These are phyloP conservation scores for Thalassophryne amazonica DNA, from an alignment of 2,797 vertebrate species.

Conservation along the genomic window DNA sequence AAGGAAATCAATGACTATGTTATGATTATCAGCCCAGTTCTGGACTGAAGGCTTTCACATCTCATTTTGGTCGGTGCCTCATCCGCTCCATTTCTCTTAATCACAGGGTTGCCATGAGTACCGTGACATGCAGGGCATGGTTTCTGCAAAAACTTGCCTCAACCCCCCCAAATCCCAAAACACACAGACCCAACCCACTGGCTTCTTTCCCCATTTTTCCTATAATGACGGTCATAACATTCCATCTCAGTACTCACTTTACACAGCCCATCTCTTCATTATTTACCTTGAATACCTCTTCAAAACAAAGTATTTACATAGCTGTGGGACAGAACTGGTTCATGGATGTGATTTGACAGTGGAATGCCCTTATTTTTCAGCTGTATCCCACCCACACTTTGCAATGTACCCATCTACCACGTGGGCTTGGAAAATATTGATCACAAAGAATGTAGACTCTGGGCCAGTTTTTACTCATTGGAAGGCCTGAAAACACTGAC, in stretches of 20 bases:
- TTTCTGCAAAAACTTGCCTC: conserved; percentile 58
- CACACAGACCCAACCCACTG: conserved; percentile 43
- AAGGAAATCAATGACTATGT: conserved; percentile 42
- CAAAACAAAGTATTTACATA: no score
- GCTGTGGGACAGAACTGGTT: no score
- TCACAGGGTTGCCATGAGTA: conserved; percentile 75
- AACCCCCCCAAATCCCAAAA: conserved; percentile 21
- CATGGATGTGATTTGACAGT: no score
- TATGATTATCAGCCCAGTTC: conserved; percentile 53
- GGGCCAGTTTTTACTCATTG: no score
- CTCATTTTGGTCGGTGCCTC: conserved; percentile 71
- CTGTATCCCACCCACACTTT: no score
- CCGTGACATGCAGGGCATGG: conserved; percentile 69
- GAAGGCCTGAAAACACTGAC: no score
- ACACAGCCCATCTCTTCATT: conserved; percentile 1
- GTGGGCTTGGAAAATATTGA: no score
- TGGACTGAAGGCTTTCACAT: conserved; percentile 53
- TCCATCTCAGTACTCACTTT: conserved; percentile 19
- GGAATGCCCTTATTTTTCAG: no score
- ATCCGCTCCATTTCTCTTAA: conserved; percentile 75
- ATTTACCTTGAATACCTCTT: conserved; percentile 2
- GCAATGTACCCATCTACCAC: no score
- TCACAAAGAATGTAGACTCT: no score
- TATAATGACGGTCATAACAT: conserved; percentile 35
- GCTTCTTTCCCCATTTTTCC: conserved; percentile 30